Percentiles rank a stretch among this genome's conserved stretches.
Conservation (phyloP, 2,888 invertebrate genomes). For the Monopis laevigella region DNA sequence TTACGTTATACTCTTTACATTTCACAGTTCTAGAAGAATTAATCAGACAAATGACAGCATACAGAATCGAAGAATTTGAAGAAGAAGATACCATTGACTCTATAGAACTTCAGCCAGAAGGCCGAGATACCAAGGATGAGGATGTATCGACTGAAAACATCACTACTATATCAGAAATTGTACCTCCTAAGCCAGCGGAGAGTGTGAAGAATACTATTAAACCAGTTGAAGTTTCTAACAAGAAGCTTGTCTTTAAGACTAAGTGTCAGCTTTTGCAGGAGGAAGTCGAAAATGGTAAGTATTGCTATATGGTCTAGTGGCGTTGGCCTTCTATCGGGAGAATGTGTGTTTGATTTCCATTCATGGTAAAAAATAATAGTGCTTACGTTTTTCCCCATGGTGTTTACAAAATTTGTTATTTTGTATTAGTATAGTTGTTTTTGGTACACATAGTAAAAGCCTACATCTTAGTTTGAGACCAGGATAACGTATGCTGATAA, state of each 20-base stretch:
- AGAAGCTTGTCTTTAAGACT: constrained; percentile 44
- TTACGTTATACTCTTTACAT: too few relatives aligned
- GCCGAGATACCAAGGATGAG: constrained; percentile 19
- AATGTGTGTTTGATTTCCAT: too few relatives aligned
- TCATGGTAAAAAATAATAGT: too few relatives aligned
- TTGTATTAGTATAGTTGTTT: too few relatives aligned
- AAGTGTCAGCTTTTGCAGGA: constrained; percentile 66
- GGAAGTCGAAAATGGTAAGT: constrained; percentile 47
- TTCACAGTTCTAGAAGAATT: constrained; percentile 73
- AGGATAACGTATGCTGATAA: too few relatives aligned
- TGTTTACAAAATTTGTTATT: too few relatives aligned
- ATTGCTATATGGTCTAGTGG: too few relatives aligned
- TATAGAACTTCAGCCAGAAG: constrained; percentile 12
- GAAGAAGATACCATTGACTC: constrained; percentile 52
- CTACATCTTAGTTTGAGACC: too few relatives aligned
- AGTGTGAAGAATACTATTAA: constrained; percentile 30
- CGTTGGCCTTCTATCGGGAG: too few relatives aligned
- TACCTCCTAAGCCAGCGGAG: constrained; percentile 45
- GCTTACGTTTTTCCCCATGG: too few relatives aligned
- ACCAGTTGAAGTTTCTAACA: constrained; percentile 33
- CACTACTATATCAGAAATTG: constrained; percentile 17
- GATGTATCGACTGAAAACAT: constrained; percentile 19
- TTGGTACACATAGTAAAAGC: too few relatives aligned
- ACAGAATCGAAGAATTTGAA: constrained; percentile 58
- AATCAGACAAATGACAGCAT: constrained; percentile 71